Evolutionary conservation across 2,888 invertebrate species (phyloP), one percentile per base, ranked within the genome.

Genomic region (Pollenia angustigena): DNA sequence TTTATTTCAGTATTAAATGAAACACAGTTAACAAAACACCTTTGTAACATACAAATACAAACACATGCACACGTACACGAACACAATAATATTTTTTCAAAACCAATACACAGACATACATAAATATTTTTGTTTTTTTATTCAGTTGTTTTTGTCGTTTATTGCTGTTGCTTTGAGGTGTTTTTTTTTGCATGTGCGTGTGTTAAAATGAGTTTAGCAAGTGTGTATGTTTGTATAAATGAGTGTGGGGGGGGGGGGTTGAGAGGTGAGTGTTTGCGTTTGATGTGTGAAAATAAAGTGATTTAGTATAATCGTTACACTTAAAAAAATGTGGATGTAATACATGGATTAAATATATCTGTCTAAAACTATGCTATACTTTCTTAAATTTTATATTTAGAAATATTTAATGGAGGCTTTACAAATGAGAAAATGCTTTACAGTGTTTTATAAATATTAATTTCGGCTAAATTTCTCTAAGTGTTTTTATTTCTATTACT

Each of bases 1-100:
- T 87, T 85, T 85, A 88, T 88, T 87, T 85, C 48, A 58, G 78
- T 74, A 81, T 81, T 88, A 83, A 88, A 87, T 83, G 81, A 83
- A 85, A 74, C 74, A 85, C 83, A 85, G 83, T 81, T 78, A 76
- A 64, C 52, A 71, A 79, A 83, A 85, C 85, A 82, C 80, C 80
- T 87, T 68, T 54, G 68, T 79, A 76, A 80, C 52, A n/a, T 48
- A 52, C 11, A 42, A 46, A 62, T 9, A 44, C 16, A 56, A 46
- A 62, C 52, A 64, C 16, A 44, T n/a, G 48, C 48, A 48, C 14
- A n/a, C 60, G 16, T 42, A 12, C 16, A 16, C 50, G 2, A 44
- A 52, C 23, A 72, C 23, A 46, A 6, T 32, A 32, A 32, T 32
- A 32, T 6, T 32, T 32, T 32, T 32, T 32, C 40, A 44, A 18